These are phyloP conservation scores for Thysanoteuthis rhombus DNA, from an alignment of 2,888 invertebrate species.

Conservation along the genomic window DNA sequence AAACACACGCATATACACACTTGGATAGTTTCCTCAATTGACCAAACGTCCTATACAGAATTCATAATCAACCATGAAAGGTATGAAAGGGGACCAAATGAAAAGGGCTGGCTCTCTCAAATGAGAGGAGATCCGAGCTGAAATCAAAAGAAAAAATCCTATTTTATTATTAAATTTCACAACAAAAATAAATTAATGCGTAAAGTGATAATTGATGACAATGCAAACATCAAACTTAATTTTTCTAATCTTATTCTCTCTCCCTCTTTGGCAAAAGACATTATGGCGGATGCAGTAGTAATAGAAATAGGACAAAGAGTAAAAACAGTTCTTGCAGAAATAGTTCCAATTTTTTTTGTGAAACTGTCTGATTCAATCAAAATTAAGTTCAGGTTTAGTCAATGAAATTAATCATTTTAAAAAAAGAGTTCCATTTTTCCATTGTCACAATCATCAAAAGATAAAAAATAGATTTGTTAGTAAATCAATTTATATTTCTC, in stretches of 20 bases:
- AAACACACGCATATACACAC: not conserved
- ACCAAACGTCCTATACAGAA: not conserved
- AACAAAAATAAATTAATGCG: not conserved
- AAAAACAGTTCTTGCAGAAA: too few species aligned
- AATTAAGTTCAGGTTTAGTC: not conserved
- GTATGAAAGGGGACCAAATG: not conserved
- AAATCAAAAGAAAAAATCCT: not conserved
- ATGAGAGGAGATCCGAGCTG: not conserved
- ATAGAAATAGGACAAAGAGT: too few species aligned
- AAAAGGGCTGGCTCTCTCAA: not conserved
- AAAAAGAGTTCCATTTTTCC: not conserved
- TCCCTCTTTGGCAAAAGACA: not conserved
- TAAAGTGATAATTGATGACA: not conserved
- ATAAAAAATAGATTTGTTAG: too few species aligned
- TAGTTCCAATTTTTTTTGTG: not conserved
- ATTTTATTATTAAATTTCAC: not conserved
- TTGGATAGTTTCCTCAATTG: not conserved
- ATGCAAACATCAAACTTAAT: not conserved
- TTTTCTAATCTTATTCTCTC: not conserved
- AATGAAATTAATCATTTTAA: not conserved
- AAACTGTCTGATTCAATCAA: slow-evolving; percentile 12
- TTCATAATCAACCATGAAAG: not conserved
- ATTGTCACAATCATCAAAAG: too few species aligned
- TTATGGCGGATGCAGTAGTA: too few species aligned
- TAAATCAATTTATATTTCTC: too few species aligned